Evolutionary conservation across 2,888 invertebrate genomes (phyloP), one percentile per base, ranked within the genome.

Genomic region (Mimachlamys varia): DNA sequence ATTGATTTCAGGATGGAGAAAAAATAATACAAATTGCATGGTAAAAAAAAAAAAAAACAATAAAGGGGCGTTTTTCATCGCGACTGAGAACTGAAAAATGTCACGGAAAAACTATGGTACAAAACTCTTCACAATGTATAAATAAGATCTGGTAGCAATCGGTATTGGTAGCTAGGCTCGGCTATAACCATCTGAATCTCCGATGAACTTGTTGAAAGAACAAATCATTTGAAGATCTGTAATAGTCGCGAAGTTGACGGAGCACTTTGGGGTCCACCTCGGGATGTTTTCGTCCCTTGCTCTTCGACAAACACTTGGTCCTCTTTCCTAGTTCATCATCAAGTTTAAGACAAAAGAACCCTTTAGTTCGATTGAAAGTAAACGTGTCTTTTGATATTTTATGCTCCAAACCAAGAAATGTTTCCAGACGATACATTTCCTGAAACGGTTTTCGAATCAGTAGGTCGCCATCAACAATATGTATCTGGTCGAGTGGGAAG

Each of bases 281-380:
- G 12, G 99, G 98, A 97, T 99, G 98, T 98, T 97, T 98, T 97
- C 96, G 98, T 96, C 97, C 99, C 97, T 97, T 99, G 98, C 97
- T 98, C 97, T 97, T 98, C 97, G 98, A 98, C 89, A 99, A 97
- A 96, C 99, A 99, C 96, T 98, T 98, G 97, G 98, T 98, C 13
- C 89, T 88, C 0, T 92, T 93, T 0, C 90, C 92, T 27, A 76
- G 76, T 76, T 76, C 76, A 33, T 88, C 89, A n/a, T 62, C 76
- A 95, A 98, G 97, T 94, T 96, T 50, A 97, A 98, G 98, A 95
- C 98, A 99, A 97, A 98, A 99, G 97, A 99, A 99, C 91, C 99
- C 99, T 97, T 99, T 99, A 37, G 98, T 98, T 97, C 98, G 98
- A 97, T 99, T 99, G 97, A 99, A 99, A 97, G 99, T 98, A 97